A percentile compares a stretch with the other conserved stretches of the same genome.
phyloP scores from a whole-genome alignment of 2,888 invertebrate genomes.

The Diaprepes abbreviatus region DNA sequence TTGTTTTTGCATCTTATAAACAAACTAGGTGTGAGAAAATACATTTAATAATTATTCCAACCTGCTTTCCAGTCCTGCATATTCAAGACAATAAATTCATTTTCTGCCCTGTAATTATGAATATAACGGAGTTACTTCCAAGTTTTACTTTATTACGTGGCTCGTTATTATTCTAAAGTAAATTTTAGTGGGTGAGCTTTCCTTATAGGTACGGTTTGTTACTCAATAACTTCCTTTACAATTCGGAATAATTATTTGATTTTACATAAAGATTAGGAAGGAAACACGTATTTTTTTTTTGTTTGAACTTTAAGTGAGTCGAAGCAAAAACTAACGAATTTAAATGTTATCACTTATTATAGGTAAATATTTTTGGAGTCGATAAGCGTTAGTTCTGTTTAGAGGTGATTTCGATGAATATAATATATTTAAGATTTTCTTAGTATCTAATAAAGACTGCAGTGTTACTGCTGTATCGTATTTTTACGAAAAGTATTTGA shows the following conservation, averaged over 20 bases:
- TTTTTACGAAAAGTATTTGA: too few relatives aligned
- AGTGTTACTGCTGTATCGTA: too few relatives aligned
- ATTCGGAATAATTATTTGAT: not conserved
- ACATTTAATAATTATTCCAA: constrained; percentile 3
- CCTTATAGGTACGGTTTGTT: constrained; percentile 15
- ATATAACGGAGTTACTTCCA: constrained; percentile 12
- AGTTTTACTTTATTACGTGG: not conserved
- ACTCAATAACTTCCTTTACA: constrained; percentile 15
- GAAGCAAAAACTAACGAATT: too few relatives aligned
- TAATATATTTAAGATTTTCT: too few relatives aligned
- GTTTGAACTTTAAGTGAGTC: not conserved
- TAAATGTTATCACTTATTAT: too few relatives aligned
- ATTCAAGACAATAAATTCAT: constrained; percentile 12
- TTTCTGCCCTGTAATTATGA: constrained; percentile 22
- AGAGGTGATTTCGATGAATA: too few relatives aligned
- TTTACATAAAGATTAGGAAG: not conserved
- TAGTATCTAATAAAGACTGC: too few relatives aligned
- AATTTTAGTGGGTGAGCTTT: constrained; percentile 12
- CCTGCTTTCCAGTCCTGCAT: not conserved
- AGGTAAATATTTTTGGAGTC: too few relatives aligned
- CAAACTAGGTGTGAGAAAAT: constrained; percentile 20
- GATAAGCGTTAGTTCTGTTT: too few relatives aligned
- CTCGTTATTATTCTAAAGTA: constrained; percentile 17
- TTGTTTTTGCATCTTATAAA: not conserved
- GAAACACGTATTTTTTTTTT: not conserved